phyloP scores from a whole-genome alignment of 2,113 vertebrate species.

The Pterocles gutturalis region DNA sequence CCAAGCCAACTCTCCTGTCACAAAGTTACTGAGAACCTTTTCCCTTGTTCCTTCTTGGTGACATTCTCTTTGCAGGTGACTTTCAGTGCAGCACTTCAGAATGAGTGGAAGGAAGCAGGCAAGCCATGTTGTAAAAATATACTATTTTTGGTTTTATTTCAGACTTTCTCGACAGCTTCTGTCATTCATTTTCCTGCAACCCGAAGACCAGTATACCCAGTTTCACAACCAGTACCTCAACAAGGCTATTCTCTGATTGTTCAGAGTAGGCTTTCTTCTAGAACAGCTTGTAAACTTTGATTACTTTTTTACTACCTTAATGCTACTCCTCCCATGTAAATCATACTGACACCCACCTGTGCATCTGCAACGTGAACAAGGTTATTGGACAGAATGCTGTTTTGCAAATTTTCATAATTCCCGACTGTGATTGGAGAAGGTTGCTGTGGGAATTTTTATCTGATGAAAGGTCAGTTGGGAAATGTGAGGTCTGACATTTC shows the following conservation, averaged over 20 bases:
- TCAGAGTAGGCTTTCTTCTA: neutral
- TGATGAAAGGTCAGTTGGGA: constrained; percentile 41
- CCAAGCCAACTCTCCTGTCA: neutral
- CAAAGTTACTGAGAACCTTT: neutral
- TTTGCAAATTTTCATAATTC: constrained; percentile 48
- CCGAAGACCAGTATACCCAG: neutral
- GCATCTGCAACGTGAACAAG: neutral
- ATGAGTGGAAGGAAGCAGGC: neutral
- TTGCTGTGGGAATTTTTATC: constrained; percentile 53
- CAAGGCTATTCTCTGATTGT: neutral
- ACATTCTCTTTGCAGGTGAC: neutral
- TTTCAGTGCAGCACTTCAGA: neutral
- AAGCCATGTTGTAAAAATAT: neutral
- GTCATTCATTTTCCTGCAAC: neutral
- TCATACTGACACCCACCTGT: constrained; percentile 16
- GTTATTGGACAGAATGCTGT: neutral
- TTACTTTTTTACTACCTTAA: constrained; percentile 8
- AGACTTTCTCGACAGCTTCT: neutral
- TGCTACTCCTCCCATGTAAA: neutral
- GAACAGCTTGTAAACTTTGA: neutral
- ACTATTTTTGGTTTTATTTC: neutral
- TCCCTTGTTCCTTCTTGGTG: neutral
- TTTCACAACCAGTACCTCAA: neutral
- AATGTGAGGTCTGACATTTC: constrained; percentile 54
- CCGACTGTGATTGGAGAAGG: constrained; percentile 10